Percentiles rank a stretch among this genome's conserved stretches.
Conservation (phyloP, 1,140 invertebrate genomes). For the Steinernema feltiae region DNA sequence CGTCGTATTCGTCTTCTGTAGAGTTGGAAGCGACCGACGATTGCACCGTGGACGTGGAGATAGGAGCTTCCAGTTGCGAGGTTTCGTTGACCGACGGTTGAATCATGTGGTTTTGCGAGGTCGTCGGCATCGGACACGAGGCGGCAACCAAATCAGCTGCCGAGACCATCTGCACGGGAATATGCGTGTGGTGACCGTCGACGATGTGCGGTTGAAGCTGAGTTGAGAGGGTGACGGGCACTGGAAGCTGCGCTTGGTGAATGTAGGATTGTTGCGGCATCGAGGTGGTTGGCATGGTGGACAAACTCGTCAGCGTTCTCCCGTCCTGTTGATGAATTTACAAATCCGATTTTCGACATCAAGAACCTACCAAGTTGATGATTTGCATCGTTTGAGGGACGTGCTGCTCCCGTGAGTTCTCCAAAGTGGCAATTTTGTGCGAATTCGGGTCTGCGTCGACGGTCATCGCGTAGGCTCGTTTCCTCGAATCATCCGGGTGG, state of each 20-base stretch:
- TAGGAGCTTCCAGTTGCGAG: background rate
- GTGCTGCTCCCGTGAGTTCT: background rate
- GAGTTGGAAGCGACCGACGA: background rate
- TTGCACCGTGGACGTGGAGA: background rate
- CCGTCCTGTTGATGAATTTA: background rate
- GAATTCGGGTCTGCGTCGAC: background rate
- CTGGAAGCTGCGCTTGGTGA: background rate
- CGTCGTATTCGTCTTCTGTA: conserved; percentile 8
- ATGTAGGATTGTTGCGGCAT: background rate
- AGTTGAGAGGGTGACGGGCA: background rate
- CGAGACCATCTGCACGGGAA: background rate
- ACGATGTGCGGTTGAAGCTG: background rate
- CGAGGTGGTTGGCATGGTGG: background rate
- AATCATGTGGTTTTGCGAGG: background rate
- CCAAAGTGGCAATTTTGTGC: background rate
- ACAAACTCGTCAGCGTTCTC: background rate
- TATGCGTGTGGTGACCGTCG: background rate
- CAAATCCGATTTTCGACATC: background rate
- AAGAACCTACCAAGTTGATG: background rate
- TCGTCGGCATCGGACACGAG: background rate
- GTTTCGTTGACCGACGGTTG: background rate
- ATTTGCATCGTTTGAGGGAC: background rate
- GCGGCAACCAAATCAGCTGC: background rate
- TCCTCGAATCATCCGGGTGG: background rate
- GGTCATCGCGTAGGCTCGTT: background rate